phyloP scores from a whole-genome alignment of 30 jellyfish, hydroid and myxozoan species.

The Morbakka virulenta region DNA sequence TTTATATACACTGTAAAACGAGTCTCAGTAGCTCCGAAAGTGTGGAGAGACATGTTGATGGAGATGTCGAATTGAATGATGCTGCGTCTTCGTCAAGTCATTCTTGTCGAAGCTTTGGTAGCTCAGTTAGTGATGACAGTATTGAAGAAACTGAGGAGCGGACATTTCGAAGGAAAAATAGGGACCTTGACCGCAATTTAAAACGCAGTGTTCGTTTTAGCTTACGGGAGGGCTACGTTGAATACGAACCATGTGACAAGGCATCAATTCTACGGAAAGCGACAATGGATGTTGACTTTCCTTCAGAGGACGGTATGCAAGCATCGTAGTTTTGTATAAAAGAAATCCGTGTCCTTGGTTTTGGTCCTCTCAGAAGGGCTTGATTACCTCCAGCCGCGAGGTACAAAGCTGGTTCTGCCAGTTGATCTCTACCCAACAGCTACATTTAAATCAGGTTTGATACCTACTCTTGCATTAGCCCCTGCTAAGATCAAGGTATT shows the following conservation, averaged over 20 bases:
- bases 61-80: slow-evolving; percentile 38
- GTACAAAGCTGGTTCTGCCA: too few species aligned
- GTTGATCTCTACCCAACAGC: too few species aligned
- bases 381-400: too few species aligned
- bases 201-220: neutral
- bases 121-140: slow-evolving; percentile 61
- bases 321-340: neutral
- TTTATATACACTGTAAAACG: neutral
- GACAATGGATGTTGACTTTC: neutral
- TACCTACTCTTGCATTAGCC: too few species aligned
- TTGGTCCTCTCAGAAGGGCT: too few species aligned
- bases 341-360: too few species aligned
- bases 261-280: neutral
- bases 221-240: neutral
- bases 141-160: slow-evolving; percentile 22
- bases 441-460: too few species aligned
- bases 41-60: slow-evolving; percentile 45
- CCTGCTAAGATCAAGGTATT: too few species aligned
- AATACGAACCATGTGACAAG: neutral
- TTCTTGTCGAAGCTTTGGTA: slow-evolving; percentile 49
- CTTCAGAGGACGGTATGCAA: neutral
- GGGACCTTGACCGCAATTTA: neutral
- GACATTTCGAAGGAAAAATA: neutral
- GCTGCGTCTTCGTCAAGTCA: slow-evolving; percentile 56
- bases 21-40: slow-evolving; percentile 1